phyloP scores from a whole-genome alignment of 2,797 vertebrate genomes.

The Enteromius argenteus region DNA sequence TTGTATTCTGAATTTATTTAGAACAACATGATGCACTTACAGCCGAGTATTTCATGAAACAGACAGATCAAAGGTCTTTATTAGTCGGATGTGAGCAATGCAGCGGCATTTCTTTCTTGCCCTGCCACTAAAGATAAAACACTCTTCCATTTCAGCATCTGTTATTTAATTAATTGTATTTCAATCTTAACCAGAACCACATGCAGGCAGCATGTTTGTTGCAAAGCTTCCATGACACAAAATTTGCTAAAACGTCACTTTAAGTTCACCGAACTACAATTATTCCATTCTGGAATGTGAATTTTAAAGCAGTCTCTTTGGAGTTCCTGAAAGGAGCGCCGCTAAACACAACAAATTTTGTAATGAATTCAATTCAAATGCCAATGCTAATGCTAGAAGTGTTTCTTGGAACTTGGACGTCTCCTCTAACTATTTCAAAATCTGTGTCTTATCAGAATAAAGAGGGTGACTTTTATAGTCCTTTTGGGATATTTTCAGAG shows the following conservation, averaged over 20 bases:
- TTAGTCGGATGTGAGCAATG: conserved; percentile 1
- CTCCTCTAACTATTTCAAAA: conserved; percentile 4
- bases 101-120: background rate
- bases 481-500: conserved; percentile 1
- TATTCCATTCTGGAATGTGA: background rate
- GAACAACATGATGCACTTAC: background rate
- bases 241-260: background rate
- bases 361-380: conserved; percentile 8
- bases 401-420: conserved; percentile 29
- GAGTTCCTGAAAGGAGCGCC: background rate
- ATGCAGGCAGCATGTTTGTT: background rate
- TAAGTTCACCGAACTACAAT: background rate
- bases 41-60: background rate
- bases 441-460: conserved; percentile 32
- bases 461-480: background rate
- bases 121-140: background rate
- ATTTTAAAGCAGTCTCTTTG: conserved; percentile 7
- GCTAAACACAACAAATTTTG: background rate
- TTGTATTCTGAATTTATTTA: background rate
- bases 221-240: background rate
- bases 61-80: background rate
- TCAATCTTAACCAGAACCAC: conserved; percentile 9
- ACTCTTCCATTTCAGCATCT: background rate
- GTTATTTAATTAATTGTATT: background rate
- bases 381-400: background rate